These are phyloP conservation scores for Ichneumon xanthorius DNA, from an alignment of 2,888 invertebrate species.

Conservation along the genomic window DNA sequence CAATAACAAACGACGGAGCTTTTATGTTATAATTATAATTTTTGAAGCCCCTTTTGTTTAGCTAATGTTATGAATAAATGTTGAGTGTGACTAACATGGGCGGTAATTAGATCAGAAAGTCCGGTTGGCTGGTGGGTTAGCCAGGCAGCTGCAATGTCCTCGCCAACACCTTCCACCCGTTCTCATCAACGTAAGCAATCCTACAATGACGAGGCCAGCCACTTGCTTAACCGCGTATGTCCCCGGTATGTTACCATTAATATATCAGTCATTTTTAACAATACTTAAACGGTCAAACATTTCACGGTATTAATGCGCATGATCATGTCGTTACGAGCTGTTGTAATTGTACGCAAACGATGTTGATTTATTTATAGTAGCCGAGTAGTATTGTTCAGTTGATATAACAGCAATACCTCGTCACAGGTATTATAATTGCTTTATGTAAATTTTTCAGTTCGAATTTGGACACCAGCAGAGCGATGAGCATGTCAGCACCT, in stretches of 20 bases:
- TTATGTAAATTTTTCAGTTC: constrained; percentile 84
- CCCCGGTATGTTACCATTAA: constrained; percentile 81
- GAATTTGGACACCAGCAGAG: constrained; percentile 90
- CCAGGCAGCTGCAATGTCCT: constrained; percentile 84
- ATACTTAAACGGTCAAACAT: constrained; percentile 1
- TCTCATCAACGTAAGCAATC: constrained; percentile 82
- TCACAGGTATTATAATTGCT: background rate
- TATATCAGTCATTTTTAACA: constrained; percentile 29
- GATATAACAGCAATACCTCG: background rate
- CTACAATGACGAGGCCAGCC: constrained; percentile 84
- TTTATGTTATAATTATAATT: constrained; percentile 21
- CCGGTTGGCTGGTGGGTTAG: constrained; percentile 84
- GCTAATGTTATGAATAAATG: constrained; percentile 67
- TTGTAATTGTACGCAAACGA: constrained; percentile 43
- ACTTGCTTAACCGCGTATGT: constrained; percentile 83
- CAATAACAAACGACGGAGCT: background rate
- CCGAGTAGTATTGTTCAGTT: background rate
- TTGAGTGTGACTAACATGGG: constrained; percentile 80
- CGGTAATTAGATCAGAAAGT: constrained; percentile 83
- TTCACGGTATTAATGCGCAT: constrained; percentile 27
- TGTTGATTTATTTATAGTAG: constrained; percentile 32
- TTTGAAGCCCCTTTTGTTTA: constrained; percentile 19
- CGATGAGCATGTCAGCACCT: constrained; percentile 94
- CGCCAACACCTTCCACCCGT: constrained; percentile 83
- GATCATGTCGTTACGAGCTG: constrained; percentile 24